Evolutionary conservation across 2,888 invertebrate genomes (phyloP), one percentile per base, ranked within the genome.

Genomic region (Willowsia nigromaculata): DNA sequence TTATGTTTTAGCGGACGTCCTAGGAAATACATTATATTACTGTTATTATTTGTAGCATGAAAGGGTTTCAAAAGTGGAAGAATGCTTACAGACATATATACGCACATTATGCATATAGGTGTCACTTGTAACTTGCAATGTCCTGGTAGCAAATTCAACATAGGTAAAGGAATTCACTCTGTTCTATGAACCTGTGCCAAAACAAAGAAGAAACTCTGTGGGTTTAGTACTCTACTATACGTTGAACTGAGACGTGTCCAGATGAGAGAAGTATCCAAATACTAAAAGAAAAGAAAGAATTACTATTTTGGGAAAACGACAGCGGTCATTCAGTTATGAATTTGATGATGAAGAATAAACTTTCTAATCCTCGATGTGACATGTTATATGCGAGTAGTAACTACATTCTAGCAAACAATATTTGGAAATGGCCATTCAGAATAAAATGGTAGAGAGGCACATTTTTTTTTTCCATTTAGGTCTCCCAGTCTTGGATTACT

Each of bases 341-440:
- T 87, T 87, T 87, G 86, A 87, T 37, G 81, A 81, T 80, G 81
- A 81, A 50, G 65, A 81, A 81, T 81, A 87, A 80, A 65, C 80
- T 86, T 76, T 85, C 59, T 59, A 22, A 43, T 30, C n/a, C n/a
- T n/a, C n/a, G n/a, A n/a, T n/a, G n/a, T n/a, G n/a, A n/a, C n/a
- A n/a, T n/a, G n/a, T n/a, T n/a, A n/a, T n/a, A n/a, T n/a, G n/a
- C n/a, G n/a, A n/a, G 33, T 15, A 53, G 22, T 43, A 71, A 37
- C 68, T 30, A 68, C n/a, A 65, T 81, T 81, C 15, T 0, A 9
- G 43, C 50, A 50, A 82, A 82, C 43, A 4, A 9, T 27, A 80
- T 80, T 50, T 13, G 59, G 25, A n/a, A 33, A 43, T 27, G 43
- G 81, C 27, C 43, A 82, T n/a, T n/a, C 27, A 30, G 33, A 47